Percentiles rank a stretch among this genome's conserved stretches.
These are phyloP conservation scores for Aselliscus stoliczkanus DNA, from an alignment of 2,797 vertebrate genomes.

Conservation along the genomic window DNA sequence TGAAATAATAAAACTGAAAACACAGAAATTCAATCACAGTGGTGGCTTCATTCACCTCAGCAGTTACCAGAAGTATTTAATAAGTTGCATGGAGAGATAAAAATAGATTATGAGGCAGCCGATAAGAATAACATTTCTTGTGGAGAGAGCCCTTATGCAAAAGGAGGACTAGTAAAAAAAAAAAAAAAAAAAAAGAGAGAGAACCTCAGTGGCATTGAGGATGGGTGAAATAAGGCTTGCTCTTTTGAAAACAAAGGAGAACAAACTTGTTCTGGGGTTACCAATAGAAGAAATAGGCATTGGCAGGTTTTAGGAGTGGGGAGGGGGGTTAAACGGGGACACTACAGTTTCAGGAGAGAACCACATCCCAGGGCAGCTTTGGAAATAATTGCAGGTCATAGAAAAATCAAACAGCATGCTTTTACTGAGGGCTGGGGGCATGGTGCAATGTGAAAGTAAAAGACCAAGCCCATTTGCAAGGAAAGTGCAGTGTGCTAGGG, in stretches of 20 bases:
- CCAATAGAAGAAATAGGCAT: background rate
- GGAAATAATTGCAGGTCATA: slow-evolving; percentile 29
- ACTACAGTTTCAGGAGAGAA: background rate
- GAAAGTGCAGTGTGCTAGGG: background rate
- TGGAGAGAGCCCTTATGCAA: background rate
- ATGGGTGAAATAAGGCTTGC: background rate
- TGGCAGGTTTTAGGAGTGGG: background rate
- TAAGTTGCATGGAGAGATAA: background rate
- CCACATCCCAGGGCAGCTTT: background rate
- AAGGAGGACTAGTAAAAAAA: background rate
- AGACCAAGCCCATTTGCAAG: background rate
- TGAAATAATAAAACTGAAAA: slow-evolving; percentile 33
- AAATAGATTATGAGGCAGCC: slow-evolving; percentile 20
- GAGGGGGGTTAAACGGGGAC: background rate
- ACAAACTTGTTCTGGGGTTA: background rate
- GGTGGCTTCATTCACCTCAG: background rate
- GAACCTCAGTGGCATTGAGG: background rate
- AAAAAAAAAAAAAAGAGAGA: no score
- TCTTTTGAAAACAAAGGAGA: background rate
- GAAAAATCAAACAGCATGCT: slow-evolving; percentile 38
- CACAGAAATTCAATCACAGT: background rate
- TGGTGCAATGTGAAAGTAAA: background rate
- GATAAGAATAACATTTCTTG: background rate
- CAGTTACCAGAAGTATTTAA: slow-evolving; percentile 6
- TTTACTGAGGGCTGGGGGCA: background rate